phyloP scores from a whole-genome alignment of 2,888 invertebrate genomes.

The Metalampra italica region DNA sequence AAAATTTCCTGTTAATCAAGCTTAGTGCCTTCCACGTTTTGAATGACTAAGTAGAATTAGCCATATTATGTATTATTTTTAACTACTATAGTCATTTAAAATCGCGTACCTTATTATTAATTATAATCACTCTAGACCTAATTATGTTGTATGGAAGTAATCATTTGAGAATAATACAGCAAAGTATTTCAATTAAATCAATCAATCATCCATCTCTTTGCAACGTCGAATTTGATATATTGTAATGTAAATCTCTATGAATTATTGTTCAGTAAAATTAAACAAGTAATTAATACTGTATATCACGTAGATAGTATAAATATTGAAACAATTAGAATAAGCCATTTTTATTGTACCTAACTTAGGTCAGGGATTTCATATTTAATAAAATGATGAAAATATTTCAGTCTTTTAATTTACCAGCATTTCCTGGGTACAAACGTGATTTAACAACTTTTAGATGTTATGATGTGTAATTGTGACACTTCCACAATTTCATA shows the following conservation, averaged over 20 bases:
- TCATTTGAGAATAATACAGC: not conserved
- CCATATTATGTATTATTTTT: constrained; percentile 33
- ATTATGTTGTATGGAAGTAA: constrained; percentile 24
- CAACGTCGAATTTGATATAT: constrained; percentile 50
- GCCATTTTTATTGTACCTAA: constrained; percentile 51
- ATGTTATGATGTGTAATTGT: too few relatives aligned
- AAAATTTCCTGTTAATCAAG: constrained; percentile 44
- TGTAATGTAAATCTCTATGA: constrained; percentile 35
- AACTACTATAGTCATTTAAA: constrained; percentile 24
- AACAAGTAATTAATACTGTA: constrained; percentile 42
- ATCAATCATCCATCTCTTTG: constrained; percentile 22
- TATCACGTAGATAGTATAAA: constrained; percentile 53
- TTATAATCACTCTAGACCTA: constrained; percentile 15
- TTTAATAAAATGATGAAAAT: constrained; percentile 42
- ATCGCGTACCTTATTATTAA: constrained; percentile 26
- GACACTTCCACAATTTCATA: too few relatives aligned
- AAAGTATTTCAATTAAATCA: constrained; percentile 18
- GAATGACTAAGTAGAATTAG: constrained; percentile 39
- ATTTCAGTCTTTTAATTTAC: constrained; percentile 8
- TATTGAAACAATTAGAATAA: constrained; percentile 57
- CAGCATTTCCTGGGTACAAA: not conserved
- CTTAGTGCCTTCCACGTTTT: constrained; percentile 69
- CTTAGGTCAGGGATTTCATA: constrained; percentile 46
- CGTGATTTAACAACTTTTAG: too few relatives aligned
- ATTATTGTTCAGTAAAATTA: constrained; percentile 37